Evolutionary conservation across 1,140 invertebrate genomes (phyloP).

Genomic region (Galleria mellonella): DNA sequence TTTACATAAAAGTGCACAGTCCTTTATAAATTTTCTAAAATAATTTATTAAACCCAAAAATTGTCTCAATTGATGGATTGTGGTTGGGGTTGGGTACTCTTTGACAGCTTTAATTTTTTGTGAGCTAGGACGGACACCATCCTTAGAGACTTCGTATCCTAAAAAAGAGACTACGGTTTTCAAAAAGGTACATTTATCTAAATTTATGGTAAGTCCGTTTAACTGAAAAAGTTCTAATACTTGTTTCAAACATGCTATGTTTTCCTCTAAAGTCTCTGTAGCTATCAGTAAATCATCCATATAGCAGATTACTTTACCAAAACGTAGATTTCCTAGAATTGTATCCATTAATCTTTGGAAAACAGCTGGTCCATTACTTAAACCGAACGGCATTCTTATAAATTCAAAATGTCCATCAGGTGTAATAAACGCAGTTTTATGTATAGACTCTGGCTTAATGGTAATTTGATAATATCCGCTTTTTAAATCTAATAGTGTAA

Average conservation of each 20-base stretch:
- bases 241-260: conserved; percentile 1
- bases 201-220: conserved; percentile 12
- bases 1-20: conserved; percentile 22
- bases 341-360: conserved; percentile 21
- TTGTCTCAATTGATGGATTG: conserved; percentile 21
- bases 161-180: conserved; percentile 11
- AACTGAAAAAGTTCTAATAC: conserved; percentile 11
- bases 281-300: conserved; percentile 27
- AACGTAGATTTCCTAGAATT: conserved; percentile 12
- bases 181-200: conserved; percentile 12
- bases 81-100: conserved; percentile 29
- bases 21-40: conserved; percentile 37
- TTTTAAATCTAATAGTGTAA: conserved; percentile 7
- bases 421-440: conserved; percentile 30
- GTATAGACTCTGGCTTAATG: conserved; percentile 17
- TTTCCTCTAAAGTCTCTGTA: conserved; percentile 16
- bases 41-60: conserved; percentile 24
- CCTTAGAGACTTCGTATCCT: conserved; percentile 9
- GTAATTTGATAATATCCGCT: conserved; percentile 9
- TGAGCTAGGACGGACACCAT: conserved; percentile 9
- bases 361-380: conserved; percentile 15
- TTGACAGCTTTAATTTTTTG: conserved; percentile 15
- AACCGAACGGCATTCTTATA: conserved; percentile 20
- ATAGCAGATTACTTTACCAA: conserved; percentile 14
- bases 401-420: conserved; percentile 35